Evolutionary conservation across 1,140 invertebrate genomes (phyloP).

Genomic region (Formica exsecta): DNA sequence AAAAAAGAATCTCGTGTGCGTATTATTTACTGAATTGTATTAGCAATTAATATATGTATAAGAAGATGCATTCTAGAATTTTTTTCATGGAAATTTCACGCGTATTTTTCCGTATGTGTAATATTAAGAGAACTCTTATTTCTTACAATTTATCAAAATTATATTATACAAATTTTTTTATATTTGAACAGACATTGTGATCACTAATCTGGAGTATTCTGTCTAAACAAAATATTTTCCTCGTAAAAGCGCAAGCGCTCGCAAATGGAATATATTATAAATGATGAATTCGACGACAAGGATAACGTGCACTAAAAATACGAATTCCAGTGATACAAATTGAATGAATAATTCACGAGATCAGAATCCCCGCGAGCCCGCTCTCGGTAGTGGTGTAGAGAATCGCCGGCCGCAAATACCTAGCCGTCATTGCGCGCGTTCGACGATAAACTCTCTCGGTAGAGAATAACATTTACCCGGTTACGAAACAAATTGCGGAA

Average conservation of each 20-base stretch:
- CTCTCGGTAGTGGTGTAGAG: constrained; percentile 13
- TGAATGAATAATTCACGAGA: constrained; percentile 60
- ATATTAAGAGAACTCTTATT: too few species aligned
- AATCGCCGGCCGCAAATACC: constrained; percentile 50
- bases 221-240: neutral
- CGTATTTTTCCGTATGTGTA: neutral
- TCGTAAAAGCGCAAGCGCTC: neutral
- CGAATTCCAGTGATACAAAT: constrained; percentile 49
- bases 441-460: constrained; percentile 35
- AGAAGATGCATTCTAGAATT: neutral
- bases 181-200: neutral
- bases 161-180: neutral
- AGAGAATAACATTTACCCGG: constrained; percentile 57
- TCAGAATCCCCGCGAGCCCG: neutral
- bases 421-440: constrained; percentile 50
- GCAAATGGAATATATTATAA: constrained; percentile 20
- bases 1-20: neutral
- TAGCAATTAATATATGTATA: neutral
- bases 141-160: neutral
- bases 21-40: neutral
- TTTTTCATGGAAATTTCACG: too few species aligned
- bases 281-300: constrained; percentile 33
- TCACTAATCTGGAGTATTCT: neutral
- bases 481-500: constrained; percentile 63
- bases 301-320: constrained; percentile 27